Evolutionary conservation across 2,113 vertebrate species (phyloP), one percentile per base, ranked within the genome.

Genomic region (Meleagris gallopavo): DNA sequence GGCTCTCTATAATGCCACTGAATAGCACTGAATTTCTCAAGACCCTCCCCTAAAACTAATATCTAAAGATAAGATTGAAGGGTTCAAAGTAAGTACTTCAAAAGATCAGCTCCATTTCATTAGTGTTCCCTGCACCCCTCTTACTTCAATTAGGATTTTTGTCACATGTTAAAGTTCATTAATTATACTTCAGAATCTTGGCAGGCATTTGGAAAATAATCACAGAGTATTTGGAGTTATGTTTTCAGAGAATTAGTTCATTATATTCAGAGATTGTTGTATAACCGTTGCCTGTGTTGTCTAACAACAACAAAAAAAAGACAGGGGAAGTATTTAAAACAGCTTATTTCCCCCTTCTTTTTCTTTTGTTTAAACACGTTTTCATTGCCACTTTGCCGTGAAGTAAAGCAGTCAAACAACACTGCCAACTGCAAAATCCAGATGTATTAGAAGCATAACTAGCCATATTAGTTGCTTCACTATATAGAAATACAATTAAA

Each of bases 151-250:
- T 75, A 66, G 67, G 54, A 85, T 50, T 84, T 95, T 83, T 87
- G 77, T 93, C 77, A 52, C 57, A 22, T 57, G 21, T 81, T 83
- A 50, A 92, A 92, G 81, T 83, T 82, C 36, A 57, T 90, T 86
- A 78, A 84, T 93, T 78, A 87, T 86, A 40, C 38, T 89, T 77
- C 0, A 1, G 64, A 50, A 83, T 87, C 73, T 82, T 89, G 83
- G 38, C 74, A 88, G 29, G n/a, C n/a, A 87, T 41, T 62, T 94
- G 80, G 52, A 93, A 95, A 91, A 93, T 75, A 86, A 79, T 66
- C 78, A 52, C 13, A n/a, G 16, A 21, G 69, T 48, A 79, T 83
- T 74, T 73, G 55, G 73, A 91, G 48, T 76, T 92, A 61, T 89
- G n/a, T 13, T 86, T 88, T 92, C 77, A 65, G 77, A 82, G 9